These are phyloP conservation scores for Ariolimax columbianus DNA, from an alignment of 2,888 invertebrate species.

Conservation along the genomic window DNA sequence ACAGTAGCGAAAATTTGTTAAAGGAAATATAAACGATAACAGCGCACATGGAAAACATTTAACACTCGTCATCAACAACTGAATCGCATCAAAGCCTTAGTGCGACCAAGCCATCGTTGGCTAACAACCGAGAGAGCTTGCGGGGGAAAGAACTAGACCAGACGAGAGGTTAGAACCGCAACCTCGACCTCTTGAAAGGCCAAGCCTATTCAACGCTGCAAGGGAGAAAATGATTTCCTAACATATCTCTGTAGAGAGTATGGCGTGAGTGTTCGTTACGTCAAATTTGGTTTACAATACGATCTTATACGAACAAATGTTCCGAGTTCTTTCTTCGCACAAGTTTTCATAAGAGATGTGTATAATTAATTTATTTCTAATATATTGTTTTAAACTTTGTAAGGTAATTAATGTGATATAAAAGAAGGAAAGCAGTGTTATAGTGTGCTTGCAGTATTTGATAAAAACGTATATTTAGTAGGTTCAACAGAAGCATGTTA, in stretches of 20 bases:
- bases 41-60: background rate
- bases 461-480: too few relatives aligned
- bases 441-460: too few relatives aligned
- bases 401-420: too few relatives aligned
- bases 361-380: background rate
- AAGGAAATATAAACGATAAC: background rate
- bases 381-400: too few relatives aligned
- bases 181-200: background rate
- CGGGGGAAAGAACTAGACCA: background rate
- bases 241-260: too few relatives aligned
- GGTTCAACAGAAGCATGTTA: too few relatives aligned
- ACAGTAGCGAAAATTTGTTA: background rate
- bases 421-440: too few relatives aligned
- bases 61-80: background rate
- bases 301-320: too few relatives aligned
- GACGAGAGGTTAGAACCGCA: conserved; percentile 10
- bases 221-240: background rate
- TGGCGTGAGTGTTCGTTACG: too few relatives aligned
- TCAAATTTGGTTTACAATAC: too few relatives aligned
- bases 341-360: background rate
- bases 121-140: background rate
- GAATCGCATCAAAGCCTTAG: background rate
- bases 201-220: background rate
- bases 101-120: background rate
- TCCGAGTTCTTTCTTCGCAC: too few relatives aligned